Evolutionary conservation across 2,888 invertebrate genomes (phyloP).

Genomic region (Smittia sp.): DNA sequence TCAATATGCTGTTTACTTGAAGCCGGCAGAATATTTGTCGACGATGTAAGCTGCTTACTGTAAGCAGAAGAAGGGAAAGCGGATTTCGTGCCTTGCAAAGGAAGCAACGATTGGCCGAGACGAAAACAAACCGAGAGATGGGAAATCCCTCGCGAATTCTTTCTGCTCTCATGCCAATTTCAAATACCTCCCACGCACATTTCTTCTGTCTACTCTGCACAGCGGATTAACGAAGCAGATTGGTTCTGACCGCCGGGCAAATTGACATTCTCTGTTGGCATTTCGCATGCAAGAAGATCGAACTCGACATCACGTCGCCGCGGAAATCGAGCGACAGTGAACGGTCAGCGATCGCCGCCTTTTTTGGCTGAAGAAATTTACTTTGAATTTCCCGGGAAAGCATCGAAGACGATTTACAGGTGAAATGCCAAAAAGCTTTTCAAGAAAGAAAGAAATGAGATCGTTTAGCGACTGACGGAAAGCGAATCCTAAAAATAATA

Average conservation of each 20-base stretch:
- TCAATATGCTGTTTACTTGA: background rate
- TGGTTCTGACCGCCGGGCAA: background rate
- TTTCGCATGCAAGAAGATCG: background rate
- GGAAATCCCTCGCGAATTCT: conserved; percentile 12
- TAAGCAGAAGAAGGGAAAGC: background rate
- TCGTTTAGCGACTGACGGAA: conserved; percentile 6
- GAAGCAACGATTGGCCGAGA: background rate
- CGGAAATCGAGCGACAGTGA: conserved; percentile 12
- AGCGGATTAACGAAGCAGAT: background rate
- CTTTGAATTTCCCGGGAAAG: background rate
- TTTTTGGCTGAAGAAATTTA: conserved; percentile 17
- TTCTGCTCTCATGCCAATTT: background rate
- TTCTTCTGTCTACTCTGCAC: background rate
- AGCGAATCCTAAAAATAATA: conserved; percentile 3
- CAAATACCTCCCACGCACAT: background rate
- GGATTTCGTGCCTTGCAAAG: no score
- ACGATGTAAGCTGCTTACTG: no score
- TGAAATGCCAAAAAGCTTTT: background rate
- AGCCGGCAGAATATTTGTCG: no score
- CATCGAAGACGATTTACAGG: conserved; percentile 2
- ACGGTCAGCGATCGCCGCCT: background rate
- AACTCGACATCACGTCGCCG: conserved; percentile 17
- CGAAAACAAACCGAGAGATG: background rate
- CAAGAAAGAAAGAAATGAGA: background rate
- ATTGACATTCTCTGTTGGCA: background rate